Conservation (phyloP, 2,113 vertebrate genomes). For the Gobius niger region DNA sequence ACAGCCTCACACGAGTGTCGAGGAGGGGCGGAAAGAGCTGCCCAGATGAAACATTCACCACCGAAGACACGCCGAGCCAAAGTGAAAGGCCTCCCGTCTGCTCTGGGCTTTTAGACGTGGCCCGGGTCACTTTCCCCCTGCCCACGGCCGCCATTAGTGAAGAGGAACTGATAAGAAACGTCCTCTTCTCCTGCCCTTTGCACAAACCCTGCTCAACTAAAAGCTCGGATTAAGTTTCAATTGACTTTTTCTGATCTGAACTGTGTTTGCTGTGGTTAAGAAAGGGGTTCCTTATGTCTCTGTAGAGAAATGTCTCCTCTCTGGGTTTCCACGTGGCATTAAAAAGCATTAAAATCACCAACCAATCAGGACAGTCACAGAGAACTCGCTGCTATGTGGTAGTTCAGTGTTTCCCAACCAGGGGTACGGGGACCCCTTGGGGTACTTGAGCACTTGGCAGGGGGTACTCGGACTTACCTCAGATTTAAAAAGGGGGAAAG, state of each 20-base stretch:
- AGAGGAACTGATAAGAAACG: conserved; percentile 65
- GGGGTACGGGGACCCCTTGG: no score
- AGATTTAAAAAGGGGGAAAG: no score
- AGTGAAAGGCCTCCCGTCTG: conserved; percentile 39
- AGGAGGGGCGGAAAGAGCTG: conserved; percentile 37
- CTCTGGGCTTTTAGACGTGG: conserved; percentile 31
- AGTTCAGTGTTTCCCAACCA: no score
- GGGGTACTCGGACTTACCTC: no score
- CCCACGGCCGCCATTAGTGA: conserved; percentile 58
- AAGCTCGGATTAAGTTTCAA: background rate
- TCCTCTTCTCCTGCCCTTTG: conserved; percentile 47
- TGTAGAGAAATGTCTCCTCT: no score
- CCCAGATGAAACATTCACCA: conserved; percentile 66
- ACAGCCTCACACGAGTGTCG: conserved; percentile 38
- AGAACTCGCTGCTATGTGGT: no score
- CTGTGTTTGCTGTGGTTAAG: no score
- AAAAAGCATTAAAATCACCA: no score
- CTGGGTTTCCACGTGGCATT: no score
- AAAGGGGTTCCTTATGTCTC: no score
- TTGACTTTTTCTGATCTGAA: background rate
- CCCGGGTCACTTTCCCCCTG: conserved; percentile 45
- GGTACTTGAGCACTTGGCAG: no score
- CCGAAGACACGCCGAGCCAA: conserved; percentile 34
- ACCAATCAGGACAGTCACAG: no score
- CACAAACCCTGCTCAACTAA: conserved; percentile 37